Evolutionary conservation across 2,888 invertebrate genomes (phyloP), one percentile per base, ranked within the genome.

Genomic region (Anagyrus pseudococci): DNA sequence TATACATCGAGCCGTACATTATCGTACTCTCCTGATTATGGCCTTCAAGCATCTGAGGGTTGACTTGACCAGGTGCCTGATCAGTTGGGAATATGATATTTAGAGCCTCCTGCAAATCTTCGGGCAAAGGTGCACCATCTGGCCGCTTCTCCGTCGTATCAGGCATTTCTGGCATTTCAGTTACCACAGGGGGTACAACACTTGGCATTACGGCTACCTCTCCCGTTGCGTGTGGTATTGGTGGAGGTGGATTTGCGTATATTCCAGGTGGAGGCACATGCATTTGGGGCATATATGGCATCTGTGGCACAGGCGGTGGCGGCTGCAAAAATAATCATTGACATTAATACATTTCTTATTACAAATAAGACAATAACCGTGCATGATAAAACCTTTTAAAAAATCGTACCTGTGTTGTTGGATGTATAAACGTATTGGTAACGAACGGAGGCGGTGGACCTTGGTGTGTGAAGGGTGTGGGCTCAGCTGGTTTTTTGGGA

Each of bases 91-190:
- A 89, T 58, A 89, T 86, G 37, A 88, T 87, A 75, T 88, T 86
- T 4, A 89, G 81, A 0, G 88, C 88, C 58, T 88, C 88, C 67
- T 88, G 88, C 71, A 88, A 84, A 79, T 88, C 88, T 68, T 87
- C 85, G 2, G 87, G 87, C 1, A 88, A 77, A 23, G 83, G 84
- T 43, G 83, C 83, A 1, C 82, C 77, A 7, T 83, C 80, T 6
- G 81, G 71, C 22, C 82, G 81, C 58, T 79, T 81, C 10, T 80
- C 82, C 37, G 77, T 77, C 23, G 79, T 81, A 54, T 84, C 83
- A 2, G 83, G 82, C 56, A 82, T 82, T 0, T 83, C 78, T 10
- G 79, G 73, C 13, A 20, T 22, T 23, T 53, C 58, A 2, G 49
- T 6, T 7, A 25, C 26, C 3, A 67, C 68, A 0, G 68, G 37